Evolutionary conservation across 35 echinoderm and acorn worm genomes (phyloP), one percentile per base, ranked within the genome.

Genomic region (Ophiothrix spiculata): DNA sequence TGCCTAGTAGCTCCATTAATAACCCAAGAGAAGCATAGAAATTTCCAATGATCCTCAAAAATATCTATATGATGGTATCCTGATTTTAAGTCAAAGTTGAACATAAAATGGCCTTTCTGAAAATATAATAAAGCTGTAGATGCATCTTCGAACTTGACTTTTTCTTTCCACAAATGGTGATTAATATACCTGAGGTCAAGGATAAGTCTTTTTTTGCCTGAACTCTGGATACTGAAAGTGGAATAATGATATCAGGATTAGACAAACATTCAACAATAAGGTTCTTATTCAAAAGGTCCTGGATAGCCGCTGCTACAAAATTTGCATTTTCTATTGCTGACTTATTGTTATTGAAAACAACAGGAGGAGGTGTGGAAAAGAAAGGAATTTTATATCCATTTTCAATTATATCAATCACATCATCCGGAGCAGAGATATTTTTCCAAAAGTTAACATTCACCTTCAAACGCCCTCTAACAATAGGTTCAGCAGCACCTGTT

Each of bases 1-100:
- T 82, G 82, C 45, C 86, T 81, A 36, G 79, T 63, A 63, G 36
- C 81, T 16, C 40, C 81, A 14, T 33, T 39, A 81, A 88, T 60
- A 69, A 82, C 54, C 77, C 87, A 88, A 88, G 23, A 19, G 64
- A 80, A 88, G 31, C 87, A 46, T 36, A 88, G 76, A 81, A 60
- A 88, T 14, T 81, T 35, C 31, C 6, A 23, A 38, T 80, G 78
- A 1, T 88, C 77, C 10, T 32, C 28, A 36, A 81, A 88, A 88
- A 88, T 88, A 56, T 88, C 74, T 31, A 81, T 36, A 80, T 80
- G 86, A 38, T 88, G 86, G 37, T 88, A 88, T 54, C 86, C 86
- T 1, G 86, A 88, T 37, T 82, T 75, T 10, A 89, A 41, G 40
- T 89, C 87, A 75, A 81, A 89, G 37, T 56, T 41, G 75, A 82